Base-by-base conservation (phyloP, 2,888 invertebrate genomes). In the Drosophila atroscutellata region DNA sequence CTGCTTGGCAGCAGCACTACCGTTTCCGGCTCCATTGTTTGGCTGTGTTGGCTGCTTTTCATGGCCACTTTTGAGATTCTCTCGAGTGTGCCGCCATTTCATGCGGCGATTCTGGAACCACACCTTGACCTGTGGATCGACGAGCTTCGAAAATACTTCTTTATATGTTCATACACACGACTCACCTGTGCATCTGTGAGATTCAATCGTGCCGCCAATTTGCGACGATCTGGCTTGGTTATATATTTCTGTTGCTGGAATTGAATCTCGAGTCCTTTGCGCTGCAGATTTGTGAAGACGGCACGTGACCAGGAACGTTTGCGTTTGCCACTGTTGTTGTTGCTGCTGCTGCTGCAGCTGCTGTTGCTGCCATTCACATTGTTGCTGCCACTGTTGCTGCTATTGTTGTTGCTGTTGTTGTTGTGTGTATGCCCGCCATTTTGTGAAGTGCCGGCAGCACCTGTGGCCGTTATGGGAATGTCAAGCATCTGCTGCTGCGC, bases 221-320 rank as follows among this genome's bases (percentile, higher is more conserved):
- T 98, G 82, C 98, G 94, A 91, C 98, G 94, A 91, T 99, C 98
- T 0, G 98, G 98, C 92, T 98, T 99, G 1, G 98, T 98, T 74
- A 99, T 98, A 91, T 99, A 99, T 92, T 98, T 98, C 92, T 98
- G 98, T 79, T 98, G 95, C 91, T 98, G 97, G 92, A 99, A 99
- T 83, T 98, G 94, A 80, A 97, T 95, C 93, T 99, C 98, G 63
- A 99, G 93, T 0, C 98, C 98, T 92, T 98, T 98, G n/a, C 98
- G 93, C 92, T 99, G 98, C 4, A 98, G 94, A 91, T 98, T 98
- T 90, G 98, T 98, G 92, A 99, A 99, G 1, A 99, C 98, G 0
- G 98, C 98, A 58, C 98, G 94, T 0, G 98, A 98, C 98, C 98
- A 99, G 0, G 98, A 98, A 32, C 98, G 94, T 92, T 98, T 98